Base-by-base conservation (phyloP, 2,888 invertebrate genomes). In the Glaucopsyche alexis region DNA sequence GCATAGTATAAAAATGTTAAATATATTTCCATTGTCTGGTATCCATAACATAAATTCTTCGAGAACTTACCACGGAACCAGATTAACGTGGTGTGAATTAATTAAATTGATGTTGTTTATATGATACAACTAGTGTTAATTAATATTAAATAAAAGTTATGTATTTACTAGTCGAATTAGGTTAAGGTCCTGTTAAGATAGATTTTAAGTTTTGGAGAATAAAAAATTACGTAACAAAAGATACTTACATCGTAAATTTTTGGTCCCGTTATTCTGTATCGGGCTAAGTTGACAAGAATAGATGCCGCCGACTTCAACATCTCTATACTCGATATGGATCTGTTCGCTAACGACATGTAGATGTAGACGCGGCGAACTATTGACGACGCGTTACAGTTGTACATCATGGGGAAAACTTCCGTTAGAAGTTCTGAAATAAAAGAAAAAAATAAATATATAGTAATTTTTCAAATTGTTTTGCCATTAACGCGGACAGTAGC, bases 261-360 rank as follows among this genome's bases (percentile, higher is more conserved):
- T 0, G 93, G 90, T 11, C 93, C 94, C 0, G 95, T 95, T 71
- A 90, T 86, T 71, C 89, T 89, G 79, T 95, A 95, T 74, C 96
- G 94, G 13, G 94, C 93, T 76, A 96, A 86, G 81, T 96, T 96
- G 65, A 96, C 94, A 49, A 96, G 91, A 65, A 96, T 94, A 19
- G 93, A 91, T 6, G 94, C 89, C 0, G 94, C 94, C 16, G 88
- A 87, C 65, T 91, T 91, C 69, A 94, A 88, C 69, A 94, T 90
- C 77, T 94, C 93, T 78, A 94, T 90, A 80, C 95, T 95, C 3
- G 95, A 94, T 72, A 94, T 85, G 42, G 95, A 95, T 76, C 95
- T 91, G 80, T 94, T 94, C 2, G 94, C 87, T 29, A 84, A 82
- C 0, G 86, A 86, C 91, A 93, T 93, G 78, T 89, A 93, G 1